phyloP scores from a whole-genome alignment of 2,113 vertebrate genomes.

The cat (Felis catus) region DNA sequence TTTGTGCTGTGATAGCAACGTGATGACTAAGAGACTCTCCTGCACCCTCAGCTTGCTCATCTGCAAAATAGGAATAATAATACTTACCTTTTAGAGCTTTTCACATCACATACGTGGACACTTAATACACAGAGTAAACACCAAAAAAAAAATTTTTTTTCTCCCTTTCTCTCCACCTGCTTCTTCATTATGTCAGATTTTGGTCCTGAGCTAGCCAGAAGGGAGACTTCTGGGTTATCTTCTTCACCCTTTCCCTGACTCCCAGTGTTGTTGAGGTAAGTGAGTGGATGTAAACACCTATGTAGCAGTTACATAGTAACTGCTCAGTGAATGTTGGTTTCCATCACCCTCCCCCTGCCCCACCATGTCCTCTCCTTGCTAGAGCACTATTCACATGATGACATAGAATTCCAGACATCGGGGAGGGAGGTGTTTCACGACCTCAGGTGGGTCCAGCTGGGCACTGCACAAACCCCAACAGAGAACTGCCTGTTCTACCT shows the following conservation, averaged over 20 bases:
- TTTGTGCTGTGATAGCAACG: not conserved
- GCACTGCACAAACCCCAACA: not conserved
- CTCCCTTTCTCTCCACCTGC: not conserved
- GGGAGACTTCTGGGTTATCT: not conserved
- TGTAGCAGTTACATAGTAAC: not conserved
- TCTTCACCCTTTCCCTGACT: not conserved
- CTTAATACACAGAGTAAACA: not conserved
- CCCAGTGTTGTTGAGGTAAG: not conserved
- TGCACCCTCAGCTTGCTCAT: not conserved
- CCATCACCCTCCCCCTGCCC: not conserved
- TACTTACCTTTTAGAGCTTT: not conserved
- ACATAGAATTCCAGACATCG: not conserved
- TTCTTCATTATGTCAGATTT: conserved; percentile 6
- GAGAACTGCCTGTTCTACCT: too few species aligned
- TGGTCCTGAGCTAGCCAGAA: not conserved
- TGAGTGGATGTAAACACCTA: not conserved
- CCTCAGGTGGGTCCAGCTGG: too few species aligned
- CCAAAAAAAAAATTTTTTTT: not conserved
- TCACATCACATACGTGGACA: not conserved
- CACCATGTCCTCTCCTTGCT: not conserved
- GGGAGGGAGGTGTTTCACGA: accelerated
- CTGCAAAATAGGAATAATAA: not conserved
- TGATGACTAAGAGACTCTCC: not conserved
- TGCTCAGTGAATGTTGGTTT: not conserved
- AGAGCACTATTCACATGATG: accelerated